These are phyloP conservation scores for Aricia agestis DNA, from an alignment of 1,140 invertebrate species.

Conservation along the genomic window DNA sequence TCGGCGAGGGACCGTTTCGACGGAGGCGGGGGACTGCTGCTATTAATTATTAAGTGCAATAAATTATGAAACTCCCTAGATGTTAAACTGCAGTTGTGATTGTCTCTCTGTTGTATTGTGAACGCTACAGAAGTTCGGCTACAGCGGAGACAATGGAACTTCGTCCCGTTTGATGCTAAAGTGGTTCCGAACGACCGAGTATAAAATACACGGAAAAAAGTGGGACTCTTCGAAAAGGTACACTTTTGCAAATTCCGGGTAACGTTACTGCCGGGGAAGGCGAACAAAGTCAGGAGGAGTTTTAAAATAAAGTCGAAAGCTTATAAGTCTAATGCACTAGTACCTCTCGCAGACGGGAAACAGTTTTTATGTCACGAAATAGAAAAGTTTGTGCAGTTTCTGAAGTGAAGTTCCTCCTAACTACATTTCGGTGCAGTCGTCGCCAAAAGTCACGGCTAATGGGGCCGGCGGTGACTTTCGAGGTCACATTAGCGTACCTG, in stretches of 20 bases:
- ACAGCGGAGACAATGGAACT: not conserved
- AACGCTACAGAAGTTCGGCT: not conserved
- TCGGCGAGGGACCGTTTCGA: not conserved
- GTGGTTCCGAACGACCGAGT: not conserved
- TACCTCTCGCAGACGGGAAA: not conserved
- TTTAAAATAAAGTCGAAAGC: not conserved
- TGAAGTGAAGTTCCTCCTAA: not conserved
- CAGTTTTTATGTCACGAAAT: not conserved
- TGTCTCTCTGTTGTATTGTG: not conserved
- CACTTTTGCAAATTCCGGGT: no score
- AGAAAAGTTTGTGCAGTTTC: slow-evolving; percentile 10
- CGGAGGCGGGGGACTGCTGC: no score
- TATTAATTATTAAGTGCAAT: not conserved
- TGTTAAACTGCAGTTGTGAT: not conserved
- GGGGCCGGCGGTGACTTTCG: not conserved
- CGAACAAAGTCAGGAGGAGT: not conserved
- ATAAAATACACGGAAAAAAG: not conserved
- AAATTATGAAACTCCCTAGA: not conserved
- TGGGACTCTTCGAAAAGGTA: no score
- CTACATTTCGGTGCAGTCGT: not conserved
- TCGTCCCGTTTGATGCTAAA: not conserved
- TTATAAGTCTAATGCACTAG: not conserved
- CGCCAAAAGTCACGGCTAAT: not conserved
- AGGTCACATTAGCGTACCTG: not conserved
- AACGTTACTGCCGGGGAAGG: no score